Percentiles rank a stretch among this genome's conserved stretches.
These are phyloP conservation scores for Drosophila seclusa DNA, from an alignment of 2,888 invertebrate species.

Conservation along the genomic window DNA sequence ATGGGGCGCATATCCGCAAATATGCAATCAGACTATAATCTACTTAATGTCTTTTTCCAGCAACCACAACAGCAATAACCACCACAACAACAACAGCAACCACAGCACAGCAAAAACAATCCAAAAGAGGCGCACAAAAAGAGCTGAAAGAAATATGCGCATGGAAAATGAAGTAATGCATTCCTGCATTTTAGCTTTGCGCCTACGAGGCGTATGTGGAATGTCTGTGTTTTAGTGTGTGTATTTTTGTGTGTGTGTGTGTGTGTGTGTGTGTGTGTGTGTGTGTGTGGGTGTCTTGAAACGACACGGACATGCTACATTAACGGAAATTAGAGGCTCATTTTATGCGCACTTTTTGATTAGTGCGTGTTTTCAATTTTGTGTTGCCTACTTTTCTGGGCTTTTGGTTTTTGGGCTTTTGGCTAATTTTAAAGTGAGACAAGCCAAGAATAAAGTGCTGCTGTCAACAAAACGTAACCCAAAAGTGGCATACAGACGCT, in stretches of 20 bases:
- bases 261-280: conserved; percentile 4
- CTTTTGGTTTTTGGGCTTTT: conserved; percentile 63
- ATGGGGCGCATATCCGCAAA: conserved; percentile 81
- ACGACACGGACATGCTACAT: conserved; percentile 63
- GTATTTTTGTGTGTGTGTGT: fast-evolving
- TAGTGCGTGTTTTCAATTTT: conserved; percentile 53
- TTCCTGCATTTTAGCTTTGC: conserved; percentile 49
- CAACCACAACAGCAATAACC: conserved; percentile 34
- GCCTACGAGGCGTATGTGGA: conserved; percentile 39
- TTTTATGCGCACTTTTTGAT: conserved; percentile 50
- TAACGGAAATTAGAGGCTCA: conserved; percentile 76
- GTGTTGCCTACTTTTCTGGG: conserved; percentile 67
- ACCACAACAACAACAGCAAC: conserved; percentile 14
- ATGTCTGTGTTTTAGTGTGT: conserved; percentile 6
- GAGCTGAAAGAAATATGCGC: conserved; percentile 43
- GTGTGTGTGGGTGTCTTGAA: conserved; percentile 34
- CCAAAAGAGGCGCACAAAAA: conserved; percentile 17
- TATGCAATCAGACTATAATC: conserved; percentile 80
- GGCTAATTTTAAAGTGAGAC: conserved; percentile 68
- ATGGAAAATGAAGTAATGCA: conserved; percentile 76
- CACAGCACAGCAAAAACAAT: conserved; percentile 16
- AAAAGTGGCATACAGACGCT: conserved; percentile 52
- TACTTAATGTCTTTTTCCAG: conserved; percentile 80
- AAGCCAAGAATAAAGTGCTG: conserved; percentile 28
- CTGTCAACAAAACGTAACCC: conserved; percentile 54